Evolutionary conservation across 2,888 invertebrate genomes (phyloP).

Genomic region (Cosmopolites sordidus): DNA sequence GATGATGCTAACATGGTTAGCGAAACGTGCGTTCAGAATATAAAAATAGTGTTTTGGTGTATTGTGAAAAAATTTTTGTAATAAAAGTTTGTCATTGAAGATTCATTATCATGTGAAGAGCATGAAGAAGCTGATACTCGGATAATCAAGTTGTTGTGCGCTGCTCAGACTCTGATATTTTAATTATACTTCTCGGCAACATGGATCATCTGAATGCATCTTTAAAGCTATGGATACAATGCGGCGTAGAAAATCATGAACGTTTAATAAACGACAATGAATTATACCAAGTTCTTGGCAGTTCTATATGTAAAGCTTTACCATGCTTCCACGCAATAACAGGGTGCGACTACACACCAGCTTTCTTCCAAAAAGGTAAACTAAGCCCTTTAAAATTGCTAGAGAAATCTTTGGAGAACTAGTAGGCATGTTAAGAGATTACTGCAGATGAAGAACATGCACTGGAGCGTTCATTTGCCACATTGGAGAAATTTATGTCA

Average conservation of each 20-base stretch:
- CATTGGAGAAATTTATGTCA: too few species aligned
- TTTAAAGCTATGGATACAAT: slow-evolving; percentile 12
- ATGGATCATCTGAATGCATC: slow-evolving; percentile 12
- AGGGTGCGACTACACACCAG: slow-evolving; percentile 32
- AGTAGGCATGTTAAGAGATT: too few species aligned
- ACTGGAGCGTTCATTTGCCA: too few species aligned
- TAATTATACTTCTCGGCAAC: slow-evolving; percentile 6
- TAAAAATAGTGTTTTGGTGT: too few species aligned
- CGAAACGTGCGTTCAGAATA: too few species aligned
- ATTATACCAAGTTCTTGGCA: slow-evolving; percentile 33
- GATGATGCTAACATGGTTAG: too few species aligned
- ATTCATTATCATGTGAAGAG: slow-evolving; percentile 7
- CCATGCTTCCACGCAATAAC: slow-evolving; percentile 35
- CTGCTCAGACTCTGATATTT: slow-evolving; percentile 6
- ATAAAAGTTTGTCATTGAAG: too few species aligned
- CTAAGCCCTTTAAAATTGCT: neutral
- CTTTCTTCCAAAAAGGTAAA: slow-evolving; percentile 29
- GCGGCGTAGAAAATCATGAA: slow-evolving; percentile 11
- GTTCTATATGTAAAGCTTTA: slow-evolving; percentile 29
- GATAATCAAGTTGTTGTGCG: slow-evolving; percentile 3
- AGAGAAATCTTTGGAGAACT: too few species aligned
- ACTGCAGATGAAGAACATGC: too few species aligned
- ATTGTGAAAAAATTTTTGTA: too few species aligned
- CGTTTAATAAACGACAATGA: slow-evolving; percentile 26
- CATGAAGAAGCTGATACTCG: slow-evolving; percentile 10